Evolutionary conservation across 92 coral and sea anemone species (phyloP).

Genomic region (Palythoa grandiflora): DNA sequence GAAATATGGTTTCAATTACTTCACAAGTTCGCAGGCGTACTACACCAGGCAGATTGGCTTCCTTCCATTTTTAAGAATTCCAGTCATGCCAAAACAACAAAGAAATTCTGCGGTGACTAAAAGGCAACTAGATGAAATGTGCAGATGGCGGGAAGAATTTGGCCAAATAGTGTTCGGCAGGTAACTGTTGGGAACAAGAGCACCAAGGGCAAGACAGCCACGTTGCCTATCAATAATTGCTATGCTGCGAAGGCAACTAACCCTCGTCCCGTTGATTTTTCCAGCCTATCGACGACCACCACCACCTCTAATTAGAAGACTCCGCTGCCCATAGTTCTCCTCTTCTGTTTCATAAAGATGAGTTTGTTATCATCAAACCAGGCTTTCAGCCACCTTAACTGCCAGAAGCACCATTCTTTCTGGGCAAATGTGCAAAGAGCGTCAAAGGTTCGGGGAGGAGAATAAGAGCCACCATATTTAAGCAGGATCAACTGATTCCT

Average conservation of each 20-base stretch:
- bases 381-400: slow-evolving; percentile 35
- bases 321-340: slow-evolving; percentile 9
- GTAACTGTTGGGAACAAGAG: slow-evolving; percentile 43
- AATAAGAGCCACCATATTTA: too few species aligned
- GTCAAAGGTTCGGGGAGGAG: too few species aligned
- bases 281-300: slow-evolving; percentile 22
- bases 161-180: slow-evolving; percentile 57
- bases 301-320: slow-evolving; percentile 1
- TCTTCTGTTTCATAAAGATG: slow-evolving; percentile 17
- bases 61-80: slow-evolving; percentile 43
- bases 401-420: slow-evolving; percentile 23
- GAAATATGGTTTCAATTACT: slow-evolving; percentile 47
- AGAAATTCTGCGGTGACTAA: slow-evolving; percentile 45
- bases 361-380: slow-evolving; percentile 30
- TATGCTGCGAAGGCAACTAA: slow-evolving; percentile 41
- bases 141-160: slow-evolving; percentile 52
- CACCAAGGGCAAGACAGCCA: too few species aligned
- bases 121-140: slow-evolving; percentile 51
- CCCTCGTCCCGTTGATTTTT: slow-evolving; percentile 39
- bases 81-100: slow-evolving; percentile 43
- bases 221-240: slow-evolving; percentile 57
- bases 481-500: too few species aligned
- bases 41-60: slow-evolving; percentile 48
- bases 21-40: slow-evolving; percentile 36
- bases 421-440: too few species aligned